These are phyloP conservation scores for Pollenia griseotomentosa DNA, from an alignment of 2,888 invertebrate species.

Conservation along the genomic window DNA sequence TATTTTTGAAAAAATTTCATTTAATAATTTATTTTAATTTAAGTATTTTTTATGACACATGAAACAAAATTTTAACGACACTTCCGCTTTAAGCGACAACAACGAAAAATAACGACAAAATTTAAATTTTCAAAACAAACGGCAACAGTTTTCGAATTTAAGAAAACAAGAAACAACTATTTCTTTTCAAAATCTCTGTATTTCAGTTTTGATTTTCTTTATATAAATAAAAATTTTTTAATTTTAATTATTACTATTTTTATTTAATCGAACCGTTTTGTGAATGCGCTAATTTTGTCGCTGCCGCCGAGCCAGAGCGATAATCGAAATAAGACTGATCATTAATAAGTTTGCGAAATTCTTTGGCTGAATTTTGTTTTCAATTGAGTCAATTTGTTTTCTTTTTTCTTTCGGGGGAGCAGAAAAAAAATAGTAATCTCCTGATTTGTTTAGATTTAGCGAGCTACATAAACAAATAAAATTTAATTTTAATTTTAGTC, in stretches of 20 bases:
- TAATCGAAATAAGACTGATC: conserved; percentile 80
- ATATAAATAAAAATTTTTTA: not conserved
- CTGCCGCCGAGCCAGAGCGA: conserved; percentile 77
- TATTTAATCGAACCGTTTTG: conserved; percentile 38
- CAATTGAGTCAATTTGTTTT: conserved; percentile 51
- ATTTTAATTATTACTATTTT: conserved; percentile 10
- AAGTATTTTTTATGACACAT: conserved; percentile 8
- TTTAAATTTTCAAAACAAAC: conserved; percentile 34
- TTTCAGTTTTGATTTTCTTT: not conserved
- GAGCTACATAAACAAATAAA: conserved; percentile 27
- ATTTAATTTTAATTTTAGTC: conserved; percentile 25
- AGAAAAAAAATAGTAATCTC: conserved; percentile 33
- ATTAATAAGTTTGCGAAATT: conserved; percentile 66
- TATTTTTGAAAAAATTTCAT: conserved; percentile 43
- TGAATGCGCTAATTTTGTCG: conserved; percentile 72
- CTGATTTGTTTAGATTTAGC: conserved; percentile 59
- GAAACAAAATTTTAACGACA: conserved; percentile 51
- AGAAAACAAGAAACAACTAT: not conserved
- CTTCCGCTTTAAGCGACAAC: conserved; percentile 63
- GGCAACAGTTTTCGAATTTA: not conserved
- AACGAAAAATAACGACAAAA: conserved; percentile 38
- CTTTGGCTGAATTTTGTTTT: conserved; percentile 67
- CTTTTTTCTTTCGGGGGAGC: conserved; percentile 26
- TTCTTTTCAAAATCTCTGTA: not conserved
- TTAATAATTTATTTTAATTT: conserved; percentile 36